Conservation (phyloP, 2,888 invertebrate species). For the Rhimphoctona megacephalus region DNA sequence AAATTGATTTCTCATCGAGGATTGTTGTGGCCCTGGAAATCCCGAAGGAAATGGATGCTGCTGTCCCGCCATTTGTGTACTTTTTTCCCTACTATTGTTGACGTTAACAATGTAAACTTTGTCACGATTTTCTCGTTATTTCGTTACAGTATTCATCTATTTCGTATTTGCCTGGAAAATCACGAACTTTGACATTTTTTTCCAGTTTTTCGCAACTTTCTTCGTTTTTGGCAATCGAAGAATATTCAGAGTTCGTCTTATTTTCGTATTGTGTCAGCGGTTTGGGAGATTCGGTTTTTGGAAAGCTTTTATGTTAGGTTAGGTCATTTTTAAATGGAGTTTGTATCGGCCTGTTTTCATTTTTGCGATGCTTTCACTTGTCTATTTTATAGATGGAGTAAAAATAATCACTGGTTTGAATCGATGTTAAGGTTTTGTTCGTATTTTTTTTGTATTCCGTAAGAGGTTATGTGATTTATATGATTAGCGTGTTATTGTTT, state of each 20-base stretch:
- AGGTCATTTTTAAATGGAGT: not conserved
- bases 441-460: not conserved
- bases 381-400: not conserved
- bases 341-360: not conserved
- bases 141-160: not conserved
- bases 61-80: constrained; percentile 88
- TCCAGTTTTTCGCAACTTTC: not conserved
- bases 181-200: not conserved
- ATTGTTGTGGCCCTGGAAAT: constrained; percentile 87
- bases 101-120: not conserved
- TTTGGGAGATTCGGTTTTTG: not conserved
- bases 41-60: constrained; percentile 91
- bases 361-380: not conserved
- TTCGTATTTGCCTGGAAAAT: not conserved
- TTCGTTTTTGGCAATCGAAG: too few relatives aligned
- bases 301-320: not conserved
- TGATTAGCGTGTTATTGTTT: not conserved
- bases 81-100: not conserved
- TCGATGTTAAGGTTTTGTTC: not conserved
- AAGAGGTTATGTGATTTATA: constrained; percentile 31
- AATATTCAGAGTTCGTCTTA: not conserved
- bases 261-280: not conserved
- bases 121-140: not conserved
- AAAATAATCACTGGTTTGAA: not conserved
- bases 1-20: constrained; percentile 88